Evolutionary conservation across 1,140 invertebrate species (phyloP), one percentile per base, ranked within the genome.

Genomic region (Zaprionus ghesquierei): DNA sequence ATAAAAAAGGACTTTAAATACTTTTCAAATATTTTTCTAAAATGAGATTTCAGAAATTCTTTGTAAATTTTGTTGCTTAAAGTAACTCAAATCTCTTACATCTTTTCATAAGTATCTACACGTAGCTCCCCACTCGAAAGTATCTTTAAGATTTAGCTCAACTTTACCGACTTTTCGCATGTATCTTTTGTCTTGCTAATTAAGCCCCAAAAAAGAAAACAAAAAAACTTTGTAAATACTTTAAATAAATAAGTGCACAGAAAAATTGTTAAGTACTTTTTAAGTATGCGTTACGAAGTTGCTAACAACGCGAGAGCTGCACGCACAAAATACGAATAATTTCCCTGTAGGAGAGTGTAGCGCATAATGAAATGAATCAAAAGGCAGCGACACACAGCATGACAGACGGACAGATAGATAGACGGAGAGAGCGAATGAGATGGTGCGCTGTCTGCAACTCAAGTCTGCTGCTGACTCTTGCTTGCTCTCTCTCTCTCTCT

Each of bases 351-450:
- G 15, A 71, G 69, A 50, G 64, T 69, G 54, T 44, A 50, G 56
- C 61, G 54, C 27, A 15, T 66, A 69, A 69, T 69, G 25, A 63
- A 69, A 69, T 73, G 56, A 63, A 74, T 69, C 71, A 74, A 58
- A 74, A 49, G 22, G 23, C 20, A 51, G 22, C 12, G 49, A 51
- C 22, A 50, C 15, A 50, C 3, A 50, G 20, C 10, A 25, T 4
- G 18, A 31, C 23, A 35, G 23, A 20, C 25, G 31, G 31, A n/a
- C n/a, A n/a, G n/a, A n/a, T n/a, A n/a, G n/a, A n/a, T n/a, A 22
- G 41, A 46, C 1, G 0, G 18, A 12, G 41, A 46, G 2, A 3
- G 41, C 1, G 18, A 20, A 13, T n/a, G 18, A 18, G 3, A n/a
- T 1, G n/a, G 6, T 5, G 35, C n/a, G 6, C n/a, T 15, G 35